Evolutionary conservation across 2,888 invertebrate genomes (phyloP).

Genomic region (Ashinkailepas kermadecensis): DNA sequence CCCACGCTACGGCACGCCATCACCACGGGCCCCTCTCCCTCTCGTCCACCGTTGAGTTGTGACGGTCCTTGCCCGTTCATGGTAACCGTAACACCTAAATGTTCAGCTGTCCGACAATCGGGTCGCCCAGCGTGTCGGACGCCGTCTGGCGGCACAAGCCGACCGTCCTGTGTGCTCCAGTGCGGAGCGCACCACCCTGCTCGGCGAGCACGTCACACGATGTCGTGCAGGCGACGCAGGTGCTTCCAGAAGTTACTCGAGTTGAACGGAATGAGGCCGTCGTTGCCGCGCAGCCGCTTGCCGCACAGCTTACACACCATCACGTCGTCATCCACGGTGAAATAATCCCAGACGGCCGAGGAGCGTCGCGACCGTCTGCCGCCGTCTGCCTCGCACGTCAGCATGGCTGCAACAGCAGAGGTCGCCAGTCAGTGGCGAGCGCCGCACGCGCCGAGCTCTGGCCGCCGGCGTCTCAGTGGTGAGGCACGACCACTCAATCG

Average conservation of each 20-base stretch:
- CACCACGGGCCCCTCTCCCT: too few relatives aligned
- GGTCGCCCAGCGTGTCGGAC: not conserved
- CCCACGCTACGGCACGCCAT: too few relatives aligned
- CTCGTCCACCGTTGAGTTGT: too few relatives aligned
- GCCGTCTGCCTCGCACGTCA: not conserved
- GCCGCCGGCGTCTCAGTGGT: too few relatives aligned
- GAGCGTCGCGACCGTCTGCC: not conserved
- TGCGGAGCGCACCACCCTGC: too few relatives aligned
- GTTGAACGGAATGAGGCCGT: not conserved
- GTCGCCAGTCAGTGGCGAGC: not conserved
- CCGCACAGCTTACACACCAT: conserved; percentile 13
- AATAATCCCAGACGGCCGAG: not conserved
- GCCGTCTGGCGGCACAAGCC: too few relatives aligned
- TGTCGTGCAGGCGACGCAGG: conserved; percentile 14
- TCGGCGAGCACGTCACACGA: not conserved
- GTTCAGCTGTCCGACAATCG: not conserved
- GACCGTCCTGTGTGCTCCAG: too few relatives aligned
- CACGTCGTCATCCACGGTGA: not conserved
- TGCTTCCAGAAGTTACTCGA: conserved; percentile 10
- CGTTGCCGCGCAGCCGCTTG: not conserved
- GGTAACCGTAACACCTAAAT: too few relatives aligned
- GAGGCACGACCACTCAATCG: too few relatives aligned
- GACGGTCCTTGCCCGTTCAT: too few relatives aligned
- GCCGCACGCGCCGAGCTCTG: too few relatives aligned
- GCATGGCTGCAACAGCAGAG: conserved; percentile 11